Evolutionary conservation across 1,140 invertebrate genomes (phyloP).

Genomic region (Drosophila lowei): DNA sequence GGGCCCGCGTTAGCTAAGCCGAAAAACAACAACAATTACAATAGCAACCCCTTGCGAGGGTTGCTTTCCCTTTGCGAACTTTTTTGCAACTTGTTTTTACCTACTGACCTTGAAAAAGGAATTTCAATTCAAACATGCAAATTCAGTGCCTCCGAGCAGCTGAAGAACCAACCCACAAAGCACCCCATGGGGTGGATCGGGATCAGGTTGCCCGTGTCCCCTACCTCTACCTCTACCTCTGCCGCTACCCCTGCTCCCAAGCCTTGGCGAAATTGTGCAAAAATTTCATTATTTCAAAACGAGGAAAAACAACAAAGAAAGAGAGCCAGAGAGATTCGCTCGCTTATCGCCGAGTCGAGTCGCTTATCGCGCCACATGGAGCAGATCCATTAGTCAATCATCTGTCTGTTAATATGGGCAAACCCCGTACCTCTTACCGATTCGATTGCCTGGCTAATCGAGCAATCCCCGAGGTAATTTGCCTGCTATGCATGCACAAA

Average conservation of each 20-base stretch:
- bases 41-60: conserved; percentile 57
- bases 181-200: conserved; percentile 47
- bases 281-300: conserved; percentile 44
- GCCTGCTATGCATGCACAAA: conserved; percentile 34
- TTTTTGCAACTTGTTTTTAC: conserved; percentile 78
- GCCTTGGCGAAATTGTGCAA: conserved; percentile 45
- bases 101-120: conserved; percentile 81
- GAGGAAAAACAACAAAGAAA: conserved; percentile 16
- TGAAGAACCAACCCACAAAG: conserved; percentile 47
- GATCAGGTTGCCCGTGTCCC: conserved; percentile 49
- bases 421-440: conserved; percentile 40
- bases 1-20: conserved; percentile 20
- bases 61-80: conserved; percentile 48
- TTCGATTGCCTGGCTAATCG: conserved; percentile 66
- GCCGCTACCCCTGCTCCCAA: conserved; percentile 18
- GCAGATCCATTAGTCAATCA: conserved; percentile 57
- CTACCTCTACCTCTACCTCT: conserved; percentile 5
- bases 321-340: conserved; percentile 20
- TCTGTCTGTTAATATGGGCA: conserved; percentile 24
- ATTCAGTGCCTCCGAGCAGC: conserved; percentile 58
- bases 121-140: conserved; percentile 55
- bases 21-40: conserved; percentile 57
- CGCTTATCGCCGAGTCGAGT: conserved; percentile 40
- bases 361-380: conserved; percentile 58
- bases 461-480: conserved; percentile 56